Evolutionary conservation across 1,140 invertebrate species (phyloP).

Genomic region (Heliconius hermathena): DNA sequence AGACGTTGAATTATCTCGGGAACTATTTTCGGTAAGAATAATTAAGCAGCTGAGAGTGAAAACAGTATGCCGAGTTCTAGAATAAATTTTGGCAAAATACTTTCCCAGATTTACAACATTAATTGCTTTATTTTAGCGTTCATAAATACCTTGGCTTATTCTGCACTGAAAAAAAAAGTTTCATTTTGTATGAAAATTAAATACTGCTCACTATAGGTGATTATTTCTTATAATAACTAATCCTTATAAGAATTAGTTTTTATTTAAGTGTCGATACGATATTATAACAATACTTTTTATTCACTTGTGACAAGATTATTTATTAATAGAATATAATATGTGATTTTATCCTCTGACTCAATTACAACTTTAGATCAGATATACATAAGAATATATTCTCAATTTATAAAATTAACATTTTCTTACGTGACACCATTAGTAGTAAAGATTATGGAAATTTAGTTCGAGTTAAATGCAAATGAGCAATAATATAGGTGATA

Average conservation of each 20-base stretch:
- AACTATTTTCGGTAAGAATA: conserved; percentile 33
- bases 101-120: not conserved
- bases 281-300: no score
- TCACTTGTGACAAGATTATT: no score
- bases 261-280: no score
- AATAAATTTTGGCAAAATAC: conserved; percentile 1
- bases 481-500: conserved; percentile 47
- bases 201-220: no score
- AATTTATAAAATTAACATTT: not conserved
- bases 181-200: no score
- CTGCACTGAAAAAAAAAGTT: not conserved
- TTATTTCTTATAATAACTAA: no score
- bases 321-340: no score
- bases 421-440: conserved; percentile 36
- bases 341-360: not conserved
- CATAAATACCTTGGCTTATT: not conserved
- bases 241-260: no score
- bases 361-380: not conserved
- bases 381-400: not conserved
- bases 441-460: conserved; percentile 53
- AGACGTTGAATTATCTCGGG: conserved; percentile 30
- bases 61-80: conserved; percentile 12
- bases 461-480: conserved; percentile 55
- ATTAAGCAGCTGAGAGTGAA: conserved; percentile 26
- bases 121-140: conserved; percentile 14